Percentiles rank a stretch among this genome's conserved stretches.
phyloP scores from a whole-genome alignment of 1,140 invertebrate genomes.

The Magallana ariakensis region DNA sequence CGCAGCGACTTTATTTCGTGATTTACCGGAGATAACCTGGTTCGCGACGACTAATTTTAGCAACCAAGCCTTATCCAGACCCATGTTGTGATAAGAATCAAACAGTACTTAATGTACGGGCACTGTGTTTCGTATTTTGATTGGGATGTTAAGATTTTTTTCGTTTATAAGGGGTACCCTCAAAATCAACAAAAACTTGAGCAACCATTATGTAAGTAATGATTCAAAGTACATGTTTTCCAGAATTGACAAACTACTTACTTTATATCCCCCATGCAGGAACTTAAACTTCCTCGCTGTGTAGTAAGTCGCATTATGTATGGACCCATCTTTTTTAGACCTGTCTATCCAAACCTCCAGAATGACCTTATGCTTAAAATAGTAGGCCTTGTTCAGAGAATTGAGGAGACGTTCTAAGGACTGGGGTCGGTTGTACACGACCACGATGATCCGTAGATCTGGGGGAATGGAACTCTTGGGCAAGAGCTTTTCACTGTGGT shows the following conservation, averaged over 20 bases:
- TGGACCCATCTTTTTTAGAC: conserved; percentile 42
- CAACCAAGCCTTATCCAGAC: no score
- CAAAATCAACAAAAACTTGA: no score
- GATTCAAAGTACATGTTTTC: no score
- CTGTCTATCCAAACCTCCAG: conserved; percentile 71
- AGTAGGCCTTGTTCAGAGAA: conserved; percentile 63
- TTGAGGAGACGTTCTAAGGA: conserved; percentile 60
- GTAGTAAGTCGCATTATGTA: conserved; percentile 59
- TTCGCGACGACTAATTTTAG: no score
- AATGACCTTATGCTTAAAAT: conserved; percentile 56
- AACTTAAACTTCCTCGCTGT: conserved; percentile 62
- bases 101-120: no score
- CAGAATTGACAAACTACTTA: not conserved
- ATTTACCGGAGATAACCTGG: no score
- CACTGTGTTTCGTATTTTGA: no score
- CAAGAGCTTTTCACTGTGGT: not conserved
- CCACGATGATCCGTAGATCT: conserved; percentile 59
- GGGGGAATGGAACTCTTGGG: not conserved
- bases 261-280: conserved; percentile 56
- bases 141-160: no score
- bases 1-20: no score
- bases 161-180: no score
- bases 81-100: no score
- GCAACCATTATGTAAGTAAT: no score
- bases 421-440: conserved; percentile 59